Evolutionary conservation across 2,888 invertebrate genomes (phyloP).

Genomic region (Rapana venosa): DNA sequence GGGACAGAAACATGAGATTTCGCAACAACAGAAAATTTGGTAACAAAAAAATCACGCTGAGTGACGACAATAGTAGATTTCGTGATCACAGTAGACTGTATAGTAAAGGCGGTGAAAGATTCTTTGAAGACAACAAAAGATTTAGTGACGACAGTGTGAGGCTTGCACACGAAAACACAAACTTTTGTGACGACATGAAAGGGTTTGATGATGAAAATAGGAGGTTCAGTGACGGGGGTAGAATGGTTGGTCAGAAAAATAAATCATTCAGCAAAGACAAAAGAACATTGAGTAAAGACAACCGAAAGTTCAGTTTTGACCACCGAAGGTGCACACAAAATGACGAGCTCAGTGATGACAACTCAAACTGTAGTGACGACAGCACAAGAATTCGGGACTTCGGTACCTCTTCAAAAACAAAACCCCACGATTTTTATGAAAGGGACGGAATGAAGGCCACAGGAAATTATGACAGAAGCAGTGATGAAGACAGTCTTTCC

Average conservation of each 20-base stretch:
- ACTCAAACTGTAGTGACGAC: neutral
- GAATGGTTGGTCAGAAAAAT: neutral
- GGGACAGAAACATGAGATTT: neutral
- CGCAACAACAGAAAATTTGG: neutral
- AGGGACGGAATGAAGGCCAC: neutral
- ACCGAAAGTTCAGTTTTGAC: neutral
- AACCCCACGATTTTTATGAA: neutral
- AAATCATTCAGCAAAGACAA: neutral
- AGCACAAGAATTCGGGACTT: neutral
- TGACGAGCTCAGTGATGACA: neutral
- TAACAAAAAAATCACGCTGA: neutral
- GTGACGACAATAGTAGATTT: neutral
- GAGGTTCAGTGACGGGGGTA: neutral
- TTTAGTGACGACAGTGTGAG: too few species aligned
- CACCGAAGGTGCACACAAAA: neutral
- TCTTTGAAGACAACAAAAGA: neutral
- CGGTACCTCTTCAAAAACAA: neutral
- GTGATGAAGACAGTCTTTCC: neutral
- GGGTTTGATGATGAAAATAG: neutral
- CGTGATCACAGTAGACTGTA: neutral
- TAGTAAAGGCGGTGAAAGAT: neutral
- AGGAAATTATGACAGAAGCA: neutral
- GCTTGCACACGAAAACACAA: too few species aligned
- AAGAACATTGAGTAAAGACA: neutral
- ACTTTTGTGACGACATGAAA: too few species aligned